Evolutionary conservation across 2,113 vertebrate species (phyloP), one percentile per base, ranked within the genome.

Genomic region (Dipodomys spectabilis): DNA sequence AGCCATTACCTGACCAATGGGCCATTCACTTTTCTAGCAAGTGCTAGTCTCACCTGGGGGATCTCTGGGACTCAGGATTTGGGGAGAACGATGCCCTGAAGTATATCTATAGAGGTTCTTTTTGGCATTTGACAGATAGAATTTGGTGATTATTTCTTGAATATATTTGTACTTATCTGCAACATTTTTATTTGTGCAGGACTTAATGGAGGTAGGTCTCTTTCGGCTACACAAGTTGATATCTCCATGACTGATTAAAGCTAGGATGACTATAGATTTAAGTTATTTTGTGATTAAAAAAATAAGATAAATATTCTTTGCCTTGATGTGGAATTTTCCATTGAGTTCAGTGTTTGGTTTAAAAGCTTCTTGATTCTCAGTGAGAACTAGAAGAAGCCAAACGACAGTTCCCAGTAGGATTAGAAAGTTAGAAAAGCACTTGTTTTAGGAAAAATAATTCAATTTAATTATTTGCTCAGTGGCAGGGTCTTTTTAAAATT

Each of bases 281-380:
- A 53, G 53, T 57, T 57, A 57, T 57, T 83, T 81, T 83, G 62
- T 89, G 57, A 83, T 15, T 72, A 89, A 83, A 77, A 77, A 49
- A 44, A 53, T 69, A 82, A 94, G 78, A 86, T 44, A 64, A n/a
- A 84, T 60, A 39, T 60, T 2, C 27, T 89, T 78, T 39, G 80
- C 4, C 15, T 27, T 82, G 35, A 30, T 30, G 18, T 20, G 77
- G 68, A 30, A 45, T 64, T 93, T 96, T 95, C 45, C n/a, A 44
- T 7, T 27, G 28, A 67, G 22, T 82, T 73, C 74, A 95, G 25
- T n/a, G 32, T 64, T 67, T 67, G 71, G 86, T 89, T 86, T 84
- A 67, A 92, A 96, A 89, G 62, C 35, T 78, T 95, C 39, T 27
- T 94, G n/a, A 72, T 81, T 81, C 53, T 82, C 60, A 90, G 12